Evolutionary conservation across 2,113 vertebrate species (phyloP), one percentile per base, ranked within the genome.

Genomic region (Pogonocichla stellata): DNA sequence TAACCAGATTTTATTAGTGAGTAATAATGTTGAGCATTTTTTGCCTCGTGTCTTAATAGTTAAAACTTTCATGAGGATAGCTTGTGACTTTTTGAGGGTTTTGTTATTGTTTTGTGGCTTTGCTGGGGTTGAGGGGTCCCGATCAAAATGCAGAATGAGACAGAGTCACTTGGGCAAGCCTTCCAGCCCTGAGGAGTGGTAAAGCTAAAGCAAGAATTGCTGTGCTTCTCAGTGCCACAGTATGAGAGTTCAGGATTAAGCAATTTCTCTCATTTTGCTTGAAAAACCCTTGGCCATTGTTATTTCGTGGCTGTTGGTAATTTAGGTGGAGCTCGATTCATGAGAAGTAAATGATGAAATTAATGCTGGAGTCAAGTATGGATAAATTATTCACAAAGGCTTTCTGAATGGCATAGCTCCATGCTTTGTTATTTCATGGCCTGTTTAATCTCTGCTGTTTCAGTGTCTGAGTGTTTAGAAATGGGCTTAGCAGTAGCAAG

Each of bases 371-470:
- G 38, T 84, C 50, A 80, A 73, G 29, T 54, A 45, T 9, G 29
- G 77, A 66, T 86, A 69, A 88, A 84, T 80, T 78, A 84, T 81
- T 87, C 65, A 75, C 22, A 60, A 60, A 60, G 45, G 57, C 78
- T 87, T 87, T 87, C 78, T 79, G 65, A 89, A 40, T 58, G 54
- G 47, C 61, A 62, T 81, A 82, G 53, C 78, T 87, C 73, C 14
- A 2, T 61, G 57, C 78, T 93, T 85, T 31, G 5, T 84, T 96
- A n/a, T 86, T 95, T 91, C 33, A 28, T 69, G 64, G 50, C 60
- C 58, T 75, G 70, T 86, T 92, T 91, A 92, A 95, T 95, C 62
- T 93, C 25, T 84, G n/a, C 72, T 85, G 33, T 93, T 86, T 86
- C 58, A 88, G 47, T 72, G 62, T 74, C 60, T 61, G 26, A 40